These are phyloP conservation scores for Zaprionus ornatus DNA, from an alignment of 1,140 invertebrate genomes.

Conservation along the genomic window DNA sequence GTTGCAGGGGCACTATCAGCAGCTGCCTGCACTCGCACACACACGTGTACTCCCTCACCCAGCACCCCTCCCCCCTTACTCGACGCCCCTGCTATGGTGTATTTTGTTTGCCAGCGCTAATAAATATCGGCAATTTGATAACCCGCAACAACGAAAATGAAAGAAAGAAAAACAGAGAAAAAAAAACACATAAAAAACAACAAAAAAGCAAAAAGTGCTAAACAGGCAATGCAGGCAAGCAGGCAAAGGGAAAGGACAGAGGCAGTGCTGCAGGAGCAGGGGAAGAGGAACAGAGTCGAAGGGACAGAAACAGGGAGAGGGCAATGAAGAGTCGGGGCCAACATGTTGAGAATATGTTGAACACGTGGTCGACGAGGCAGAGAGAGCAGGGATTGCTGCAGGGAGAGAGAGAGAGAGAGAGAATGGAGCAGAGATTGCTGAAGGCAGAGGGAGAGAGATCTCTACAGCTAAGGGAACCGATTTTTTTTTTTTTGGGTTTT, in stretches of 20 bases:
- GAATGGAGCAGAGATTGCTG: background rate
- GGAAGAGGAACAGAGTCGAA: background rate
- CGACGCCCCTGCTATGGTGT: background rate
- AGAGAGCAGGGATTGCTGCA: background rate
- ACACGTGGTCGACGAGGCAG: slow-evolving; percentile 58
- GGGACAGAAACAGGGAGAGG: slow-evolving; percentile 1
- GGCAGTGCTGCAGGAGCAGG: background rate
- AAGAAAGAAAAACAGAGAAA: slow-evolving; percentile 18
- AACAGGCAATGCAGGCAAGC: slow-evolving; percentile 25
- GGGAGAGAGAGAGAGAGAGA: background rate
- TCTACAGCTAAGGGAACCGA: background rate
- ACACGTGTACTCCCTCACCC: background rate
- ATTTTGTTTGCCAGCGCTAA: slow-evolving; percentile 34
- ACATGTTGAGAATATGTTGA: slow-evolving; percentile 76
- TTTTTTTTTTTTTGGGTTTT: background rate
- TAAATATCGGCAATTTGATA: slow-evolving; percentile 71
- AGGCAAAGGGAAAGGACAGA: slow-evolving; percentile 4
- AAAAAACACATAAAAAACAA: slow-evolving; percentile 21
- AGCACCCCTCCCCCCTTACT: background rate
- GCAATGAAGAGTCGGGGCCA: slow-evolving; percentile 19
- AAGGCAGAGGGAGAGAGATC: background rate
- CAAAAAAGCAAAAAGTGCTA: slow-evolving; percentile 33
- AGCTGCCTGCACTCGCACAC: slow-evolving; percentile 6
- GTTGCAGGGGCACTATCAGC: background rate
- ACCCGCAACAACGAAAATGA: slow-evolving; percentile 52